Evolutionary conservation across 2,888 invertebrate genomes (phyloP).

Genomic region (Dynastes hyllus): DNA sequence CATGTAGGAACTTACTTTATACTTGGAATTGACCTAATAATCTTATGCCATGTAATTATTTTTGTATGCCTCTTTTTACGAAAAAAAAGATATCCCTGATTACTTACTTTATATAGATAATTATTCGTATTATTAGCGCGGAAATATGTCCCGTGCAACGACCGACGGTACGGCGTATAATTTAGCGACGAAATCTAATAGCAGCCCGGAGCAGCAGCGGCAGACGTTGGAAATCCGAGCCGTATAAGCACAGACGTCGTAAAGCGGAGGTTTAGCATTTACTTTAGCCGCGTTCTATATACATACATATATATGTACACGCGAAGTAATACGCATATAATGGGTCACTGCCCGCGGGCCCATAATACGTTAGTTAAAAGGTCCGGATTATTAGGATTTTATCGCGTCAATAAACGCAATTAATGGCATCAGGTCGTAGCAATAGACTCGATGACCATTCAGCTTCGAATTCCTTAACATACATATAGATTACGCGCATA

Average conservation of each 20-base stretch:
- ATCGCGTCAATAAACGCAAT: background rate
- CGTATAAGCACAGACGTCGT: background rate
- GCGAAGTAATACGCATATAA: background rate
- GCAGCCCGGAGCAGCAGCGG: background rate
- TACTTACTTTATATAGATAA: too few species aligned
- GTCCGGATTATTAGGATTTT: background rate
- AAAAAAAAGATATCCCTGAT: too few species aligned
- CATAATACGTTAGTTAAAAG: constrained; percentile 2
- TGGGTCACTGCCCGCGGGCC: constrained; percentile 28
- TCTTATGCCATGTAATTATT: too few species aligned
- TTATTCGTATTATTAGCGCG: too few species aligned
- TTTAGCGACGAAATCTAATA: constrained; percentile 1
- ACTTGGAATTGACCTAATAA: too few species aligned
- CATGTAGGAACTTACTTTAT: too few species aligned
- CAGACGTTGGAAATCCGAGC: background rate
- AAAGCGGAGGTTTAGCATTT: background rate
- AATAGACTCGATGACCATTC: background rate
- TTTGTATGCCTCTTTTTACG: too few species aligned
- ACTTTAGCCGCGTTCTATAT: background rate
- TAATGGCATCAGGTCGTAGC: background rate
- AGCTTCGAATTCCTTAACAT: background rate
- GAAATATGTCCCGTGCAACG: too few species aligned
- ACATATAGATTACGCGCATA: background rate
- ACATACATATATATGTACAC: background rate
- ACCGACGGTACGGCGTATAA: background rate